Percentiles rank a stretch among this genome's conserved stretches.
These are phyloP conservation scores for Tragelaphus strepsiceros DNA, from an alignment of 2,113 vertebrate genomes.

Conservation along the genomic window DNA sequence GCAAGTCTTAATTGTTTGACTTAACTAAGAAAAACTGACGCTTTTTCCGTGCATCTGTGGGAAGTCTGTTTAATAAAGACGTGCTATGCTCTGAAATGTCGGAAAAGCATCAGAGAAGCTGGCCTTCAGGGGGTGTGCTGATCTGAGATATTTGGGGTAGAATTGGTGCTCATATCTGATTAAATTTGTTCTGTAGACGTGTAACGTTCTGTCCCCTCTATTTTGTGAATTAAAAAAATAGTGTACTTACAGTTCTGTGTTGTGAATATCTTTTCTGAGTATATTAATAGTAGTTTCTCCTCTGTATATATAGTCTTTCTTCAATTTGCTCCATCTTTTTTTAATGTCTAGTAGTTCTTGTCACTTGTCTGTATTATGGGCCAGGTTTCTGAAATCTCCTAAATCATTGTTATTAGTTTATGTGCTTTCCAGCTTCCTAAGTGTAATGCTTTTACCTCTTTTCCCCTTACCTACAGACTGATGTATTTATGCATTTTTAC, in stretches of 20 bases:
- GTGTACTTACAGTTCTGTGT: background rate
- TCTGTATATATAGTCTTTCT: background rate
- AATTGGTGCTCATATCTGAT: background rate
- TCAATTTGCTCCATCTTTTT: background rate
- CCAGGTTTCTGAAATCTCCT: background rate
- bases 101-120: background rate
- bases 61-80: background rate
- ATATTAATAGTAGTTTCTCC: background rate
- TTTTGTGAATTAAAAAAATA: background rate
- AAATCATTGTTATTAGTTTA: background rate
- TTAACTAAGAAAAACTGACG: background rate
- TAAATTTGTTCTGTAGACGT: background rate
- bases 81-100: background rate
- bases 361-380: background rate
- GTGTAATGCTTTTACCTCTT: background rate
- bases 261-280: background rate
- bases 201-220: background rate
- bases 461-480: background rate
- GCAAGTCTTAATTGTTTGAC: background rate
- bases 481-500: background rate
- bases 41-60: background rate
- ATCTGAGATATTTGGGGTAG: background rate
- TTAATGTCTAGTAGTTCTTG: background rate
- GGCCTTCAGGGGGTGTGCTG: background rate
- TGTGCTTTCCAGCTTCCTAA: background rate